Evolutionary conservation across 2,797 vertebrate species (phyloP).

Genomic region (Rhinella marina): DNA sequence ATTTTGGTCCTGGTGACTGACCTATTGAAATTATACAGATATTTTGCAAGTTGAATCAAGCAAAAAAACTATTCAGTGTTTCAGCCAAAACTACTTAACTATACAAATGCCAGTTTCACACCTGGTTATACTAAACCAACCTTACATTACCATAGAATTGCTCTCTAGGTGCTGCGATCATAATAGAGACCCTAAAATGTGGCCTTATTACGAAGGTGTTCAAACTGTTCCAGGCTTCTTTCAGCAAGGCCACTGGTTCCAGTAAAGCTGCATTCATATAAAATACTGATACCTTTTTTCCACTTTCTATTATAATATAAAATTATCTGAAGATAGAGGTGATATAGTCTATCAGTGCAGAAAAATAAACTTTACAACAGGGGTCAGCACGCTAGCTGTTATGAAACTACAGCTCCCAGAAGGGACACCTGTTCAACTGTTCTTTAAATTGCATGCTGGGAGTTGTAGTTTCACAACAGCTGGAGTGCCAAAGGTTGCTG

Average conservation of each 20-base stretch:
- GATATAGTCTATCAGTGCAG: not conserved
- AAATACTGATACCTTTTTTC: not conserved
- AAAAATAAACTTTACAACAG: not conserved
- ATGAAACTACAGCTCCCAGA: too few species aligned
- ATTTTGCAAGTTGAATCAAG: not conserved
- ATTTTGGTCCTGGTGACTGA: not conserved
- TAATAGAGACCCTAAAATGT: not conserved
- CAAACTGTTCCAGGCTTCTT: not conserved
- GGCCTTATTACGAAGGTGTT: not conserved
- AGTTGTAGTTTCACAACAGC: too few species aligned
- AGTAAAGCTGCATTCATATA: not conserved
- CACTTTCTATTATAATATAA: too few species aligned
- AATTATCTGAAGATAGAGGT: not conserved
- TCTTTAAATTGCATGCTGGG: too few species aligned
- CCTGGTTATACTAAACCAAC: not conserved
- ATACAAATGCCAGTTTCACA: not conserved
- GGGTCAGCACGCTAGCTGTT: too few species aligned
- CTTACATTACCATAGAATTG: not conserved
- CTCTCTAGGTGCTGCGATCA: not conserved
- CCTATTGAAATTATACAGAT: not conserved
- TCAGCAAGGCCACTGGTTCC: not conserved
- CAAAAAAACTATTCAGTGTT: not conserved
- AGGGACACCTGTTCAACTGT: too few species aligned
- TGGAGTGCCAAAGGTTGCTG: too few species aligned
- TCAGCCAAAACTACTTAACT: not conserved